phyloP scores from a whole-genome alignment of 1,140 invertebrate species.

The Papilio machaon region DNA sequence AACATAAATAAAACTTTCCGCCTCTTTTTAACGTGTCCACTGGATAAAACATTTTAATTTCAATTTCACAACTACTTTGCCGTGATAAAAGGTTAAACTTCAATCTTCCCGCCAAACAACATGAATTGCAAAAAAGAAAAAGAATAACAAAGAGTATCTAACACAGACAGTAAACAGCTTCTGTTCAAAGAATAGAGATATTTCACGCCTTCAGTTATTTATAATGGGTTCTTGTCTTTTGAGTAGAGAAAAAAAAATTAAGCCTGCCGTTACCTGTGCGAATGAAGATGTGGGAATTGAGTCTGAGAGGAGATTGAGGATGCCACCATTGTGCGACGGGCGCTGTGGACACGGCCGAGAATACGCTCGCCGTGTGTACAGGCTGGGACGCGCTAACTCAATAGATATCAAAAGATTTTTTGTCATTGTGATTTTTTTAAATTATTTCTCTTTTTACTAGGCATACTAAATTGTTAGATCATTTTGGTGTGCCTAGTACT shows the following conservation, averaged over 20 bases:
- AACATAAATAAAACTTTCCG: constrained; percentile 75
- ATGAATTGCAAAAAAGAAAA: not conserved
- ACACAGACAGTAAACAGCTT: not conserved
- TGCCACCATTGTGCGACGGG: no score
- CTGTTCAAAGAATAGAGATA: not conserved
- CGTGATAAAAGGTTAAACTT: constrained; percentile 35
- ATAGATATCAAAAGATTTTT: no score
- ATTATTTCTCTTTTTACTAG: no score
- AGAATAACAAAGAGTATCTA: not conserved
- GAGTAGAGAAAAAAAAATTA: not conserved
- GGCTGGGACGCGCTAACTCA: no score
- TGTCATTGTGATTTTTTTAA: no score
- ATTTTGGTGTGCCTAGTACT: no score
- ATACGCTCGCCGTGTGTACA: no score
- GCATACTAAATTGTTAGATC: no score
- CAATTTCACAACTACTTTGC: not conserved
- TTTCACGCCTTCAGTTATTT: not conserved
- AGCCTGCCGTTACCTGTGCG: no score
- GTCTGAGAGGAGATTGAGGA: no score
- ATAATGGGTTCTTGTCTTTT: not conserved
- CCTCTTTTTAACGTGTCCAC: constrained; percentile 66
- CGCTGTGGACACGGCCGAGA: no score
- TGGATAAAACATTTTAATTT: constrained; percentile 73
- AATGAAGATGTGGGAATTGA: no score
- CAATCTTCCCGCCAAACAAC: constrained; percentile 45